Evolutionary conservation across 2,888 invertebrate genomes (phyloP), one percentile per base, ranked within the genome.

Genomic region (Tribolium freemani): DNA sequence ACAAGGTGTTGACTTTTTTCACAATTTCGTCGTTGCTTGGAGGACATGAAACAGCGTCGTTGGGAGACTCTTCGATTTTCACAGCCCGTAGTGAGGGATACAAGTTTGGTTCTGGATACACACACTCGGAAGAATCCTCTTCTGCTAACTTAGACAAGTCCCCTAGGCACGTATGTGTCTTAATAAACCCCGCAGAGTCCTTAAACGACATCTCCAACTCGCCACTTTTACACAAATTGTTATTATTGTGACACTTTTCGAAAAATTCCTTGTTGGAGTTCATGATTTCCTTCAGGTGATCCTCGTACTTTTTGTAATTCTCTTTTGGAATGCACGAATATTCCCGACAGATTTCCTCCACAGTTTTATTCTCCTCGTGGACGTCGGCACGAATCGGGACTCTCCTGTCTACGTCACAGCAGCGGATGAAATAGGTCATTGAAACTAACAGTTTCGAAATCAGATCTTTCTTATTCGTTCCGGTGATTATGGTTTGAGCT

Each of bases 351-450:
- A 84, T 84, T 9, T 69, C 74, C 64, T 84, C 83, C 3, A 80
- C 84, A 11, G 72, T 74, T 64, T 86, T 86, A 72, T 88, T 83
- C 67, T 86, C 86, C 69, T 76, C 71, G 16, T 77, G 64, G 16
- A 80, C 53, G 45, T 76, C 69, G 6, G 53, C 51, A 57, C 82
- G 72, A 9, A 70, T 70, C 6, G 80, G 66, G 53, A 76, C 74
- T 56, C 79, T 79, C 45, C 90, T 86, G 78, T 88, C 88, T 60
- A 94, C 90, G 81, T 93, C 92, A 77, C 92, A 92, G 85, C 94
- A 95, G 53, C 96, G 80, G 54, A 97, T 91, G 83, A 98, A 97
- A 84, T 97, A 98, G 0, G 95, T 94, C 16, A 97, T 87, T 38
- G 95, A 91, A 73, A 90, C 90, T 4, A 97, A 88, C 5, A 97